Percentiles rank a stretch among this genome's conserved stretches.
These are phyloP conservation scores for Malurus alboscapulatus DNA, from an alignment of 2,113 vertebrate species.

Conservation along the genomic window DNA sequence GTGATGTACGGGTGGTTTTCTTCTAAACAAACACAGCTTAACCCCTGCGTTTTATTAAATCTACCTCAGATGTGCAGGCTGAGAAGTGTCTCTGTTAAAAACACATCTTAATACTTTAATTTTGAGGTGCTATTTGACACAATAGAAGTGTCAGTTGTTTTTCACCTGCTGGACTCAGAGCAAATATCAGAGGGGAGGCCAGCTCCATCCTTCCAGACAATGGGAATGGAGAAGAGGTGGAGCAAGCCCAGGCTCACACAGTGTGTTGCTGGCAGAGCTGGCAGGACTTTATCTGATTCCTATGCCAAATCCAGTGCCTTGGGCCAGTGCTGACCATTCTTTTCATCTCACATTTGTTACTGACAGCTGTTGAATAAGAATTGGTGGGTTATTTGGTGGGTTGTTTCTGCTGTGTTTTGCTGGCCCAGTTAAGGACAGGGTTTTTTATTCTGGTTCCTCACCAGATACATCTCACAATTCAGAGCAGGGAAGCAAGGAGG, in stretches of 20 bases:
- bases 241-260: fast-evolving
- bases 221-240: neutral
- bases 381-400: too few relatives aligned
- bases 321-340: neutral
- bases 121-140: neutral
- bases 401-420: neutral
- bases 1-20: neutral
- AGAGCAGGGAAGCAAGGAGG: neutral
- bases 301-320: neutral
- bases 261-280: neutral
- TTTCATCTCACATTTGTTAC: neutral
- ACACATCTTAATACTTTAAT: neutral
- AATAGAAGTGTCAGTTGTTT: neutral
- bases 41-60: neutral
- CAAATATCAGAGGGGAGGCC: neutral
- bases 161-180: neutral
- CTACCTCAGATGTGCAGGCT: neutral
- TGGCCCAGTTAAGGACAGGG: neutral
- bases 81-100: neutral
- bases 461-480: neutral
- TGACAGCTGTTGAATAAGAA: neutral
- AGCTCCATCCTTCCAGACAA: neutral
- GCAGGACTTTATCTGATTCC: neutral
- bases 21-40: conserved; percentile 11
- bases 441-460: neutral